These are phyloP conservation scores for Zenarchopterus dispar DNA, from an alignment of 2,797 vertebrate genomes.

Conservation along the genomic window DNA sequence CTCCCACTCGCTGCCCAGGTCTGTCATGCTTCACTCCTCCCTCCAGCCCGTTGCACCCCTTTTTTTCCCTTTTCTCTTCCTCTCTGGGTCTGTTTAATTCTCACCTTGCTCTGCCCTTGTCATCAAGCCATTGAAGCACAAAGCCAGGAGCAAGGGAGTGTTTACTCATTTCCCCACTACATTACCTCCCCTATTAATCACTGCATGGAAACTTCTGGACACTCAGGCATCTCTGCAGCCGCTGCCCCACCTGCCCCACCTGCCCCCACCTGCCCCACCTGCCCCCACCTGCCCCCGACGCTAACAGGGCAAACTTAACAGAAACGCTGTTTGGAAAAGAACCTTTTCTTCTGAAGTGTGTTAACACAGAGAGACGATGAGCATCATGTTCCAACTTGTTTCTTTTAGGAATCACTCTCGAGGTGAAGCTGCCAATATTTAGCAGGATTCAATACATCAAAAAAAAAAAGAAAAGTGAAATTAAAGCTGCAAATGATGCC, in stretches of 20 bases:
- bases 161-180: conserved; percentile 99
- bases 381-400: conserved; percentile 13
- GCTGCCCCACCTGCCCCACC: conserved; percentile 57
- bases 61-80: conserved; percentile 68
- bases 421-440: conserved; percentile 17
- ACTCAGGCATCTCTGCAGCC: conserved; percentile 90
- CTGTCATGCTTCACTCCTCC: conserved; percentile 84
- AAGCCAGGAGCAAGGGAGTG: conserved; percentile 99
- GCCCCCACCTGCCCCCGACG: conserved; percentile 52
- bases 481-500: neutral
- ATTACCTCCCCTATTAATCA: conserved; percentile 99
- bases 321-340: conserved; percentile 42
- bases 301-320: conserved; percentile 73
- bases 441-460: conserved; percentile 33
- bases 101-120: conserved; percentile 99
- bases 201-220: conserved; percentile 97
- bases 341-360: conserved; percentile 9
- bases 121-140: conserved; percentile 99
- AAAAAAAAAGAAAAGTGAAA: neutral
- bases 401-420: conserved; percentile 21
- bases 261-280: conserved; percentile 62
- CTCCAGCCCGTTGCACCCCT: conserved; percentile 48
- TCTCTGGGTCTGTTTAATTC: conserved; percentile 96
- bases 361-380: neutral
- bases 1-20: conserved; percentile 82